Evolutionary conservation across 2,888 invertebrate species (phyloP), one percentile per base, ranked within the genome.

Genomic region (Isoperla grammatica): DNA sequence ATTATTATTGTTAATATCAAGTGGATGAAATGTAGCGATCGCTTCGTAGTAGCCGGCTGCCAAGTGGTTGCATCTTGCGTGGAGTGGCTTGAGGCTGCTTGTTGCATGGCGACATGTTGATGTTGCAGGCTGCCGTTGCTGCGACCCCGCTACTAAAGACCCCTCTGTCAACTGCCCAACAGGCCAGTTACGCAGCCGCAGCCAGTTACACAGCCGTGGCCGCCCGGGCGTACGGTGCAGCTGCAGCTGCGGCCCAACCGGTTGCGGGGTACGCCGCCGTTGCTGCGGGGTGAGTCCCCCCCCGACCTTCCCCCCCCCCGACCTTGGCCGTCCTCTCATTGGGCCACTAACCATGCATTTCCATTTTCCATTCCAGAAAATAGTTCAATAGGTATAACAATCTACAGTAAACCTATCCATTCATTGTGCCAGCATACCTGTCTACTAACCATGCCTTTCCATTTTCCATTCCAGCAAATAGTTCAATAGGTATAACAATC

Each of bases 141-240:
- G 83, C 88, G 66, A 82, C 85, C 68, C 90, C 90, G 61, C 80
- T 90, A 76, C 78, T 90, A 78, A 90, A 90, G 82, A 87, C 89
- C 65, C 90, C 89, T 74, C 80, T 88, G 78, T 88, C 85, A 75
- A 80, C 84, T 75, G 88, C 90, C 75, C 90, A 90, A 80, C 90
- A 91, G 81, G 88, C 88, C 67, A 88, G 88, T 69, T 90, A 91
- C 72, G 90, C 91, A 72, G 90, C 90, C 64, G 91, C 91, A 69
- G 90, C 90, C 59, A 88, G 88, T 66, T 90, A 90, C 77, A 89
- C 90, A 72, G 89, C 90, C 64, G 90, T 90, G 37, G 90, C 90
- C 67, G 89, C 89, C 66, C 81, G 90, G 68, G 90, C 90, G 66
- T 88, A 88, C 69, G 86, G 86, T 68, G 88, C 88, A 63, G 85